Evolutionary conservation across 2,113 vertebrate species (phyloP).

Genomic region (Antechinus stuartii): DNA sequence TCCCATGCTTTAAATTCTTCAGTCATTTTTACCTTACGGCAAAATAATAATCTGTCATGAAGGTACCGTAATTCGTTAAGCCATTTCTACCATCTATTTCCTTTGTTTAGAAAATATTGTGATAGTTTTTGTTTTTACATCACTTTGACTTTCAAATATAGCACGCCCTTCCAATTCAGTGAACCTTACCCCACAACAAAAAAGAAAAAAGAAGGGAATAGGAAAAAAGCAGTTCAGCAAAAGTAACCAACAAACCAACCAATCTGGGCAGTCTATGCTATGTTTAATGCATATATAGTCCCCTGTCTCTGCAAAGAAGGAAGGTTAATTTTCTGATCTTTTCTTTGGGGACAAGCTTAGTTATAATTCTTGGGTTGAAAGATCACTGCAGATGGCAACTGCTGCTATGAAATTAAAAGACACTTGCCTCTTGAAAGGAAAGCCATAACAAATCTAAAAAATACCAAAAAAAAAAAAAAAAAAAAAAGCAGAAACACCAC

Average conservation of each 20-base stretch:
- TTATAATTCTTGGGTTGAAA: background rate
- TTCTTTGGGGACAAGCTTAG: background rate
- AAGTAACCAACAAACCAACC: background rate
- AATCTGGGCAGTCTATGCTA: background rate
- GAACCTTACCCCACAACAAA: background rate
- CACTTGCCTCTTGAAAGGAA: background rate
- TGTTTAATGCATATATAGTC: background rate
- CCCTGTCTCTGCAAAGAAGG: background rate
- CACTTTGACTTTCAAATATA: background rate
- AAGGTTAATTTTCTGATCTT: background rate
- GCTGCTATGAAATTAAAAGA: background rate
- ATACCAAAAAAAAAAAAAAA: too few relatives aligned
- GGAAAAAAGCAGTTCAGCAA: background rate
- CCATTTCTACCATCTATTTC: background rate
- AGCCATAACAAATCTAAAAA: background rate
- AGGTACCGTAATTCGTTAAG: background rate
- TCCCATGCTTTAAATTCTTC: background rate
- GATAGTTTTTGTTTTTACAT: background rate
- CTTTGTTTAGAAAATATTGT: background rate
- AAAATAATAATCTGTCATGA: background rate
- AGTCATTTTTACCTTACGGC: background rate
- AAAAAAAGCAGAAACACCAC: background rate
- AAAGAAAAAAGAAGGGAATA: background rate
- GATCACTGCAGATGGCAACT: background rate
- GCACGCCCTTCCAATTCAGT: background rate